Evolutionary conservation across 2,888 invertebrate genomes (phyloP).

Genomic region (Melanotus villosus): DNA sequence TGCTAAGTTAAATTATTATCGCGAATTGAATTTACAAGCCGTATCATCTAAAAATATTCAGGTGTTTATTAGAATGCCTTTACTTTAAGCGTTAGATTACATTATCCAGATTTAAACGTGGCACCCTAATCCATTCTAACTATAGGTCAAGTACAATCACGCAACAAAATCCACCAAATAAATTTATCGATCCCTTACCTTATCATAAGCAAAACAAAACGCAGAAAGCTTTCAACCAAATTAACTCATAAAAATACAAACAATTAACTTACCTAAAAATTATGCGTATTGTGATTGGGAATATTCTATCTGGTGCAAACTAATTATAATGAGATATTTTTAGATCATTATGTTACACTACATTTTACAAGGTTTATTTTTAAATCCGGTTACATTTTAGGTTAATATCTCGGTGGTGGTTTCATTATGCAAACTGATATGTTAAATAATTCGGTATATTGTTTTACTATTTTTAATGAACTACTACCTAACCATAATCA

Average conservation of each 20-base stretch:
- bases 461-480: slow-evolving; percentile 19
- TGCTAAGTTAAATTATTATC: too few relatives aligned
- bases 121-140: not conserved
- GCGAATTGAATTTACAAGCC: too few relatives aligned
- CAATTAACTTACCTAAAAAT: slow-evolving; percentile 34
- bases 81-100: too few relatives aligned
- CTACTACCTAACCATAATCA: slow-evolving; percentile 47
- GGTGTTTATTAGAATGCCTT: too few relatives aligned
- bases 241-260: not conserved
- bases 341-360: slow-evolving; percentile 49
- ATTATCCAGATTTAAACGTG: not conserved
- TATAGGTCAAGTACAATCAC: not conserved
- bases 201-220: not conserved
- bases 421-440: slow-evolving; percentile 34
- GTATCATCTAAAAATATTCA: too few relatives aligned
- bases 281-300: slow-evolving; percentile 37
- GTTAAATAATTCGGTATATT: slow-evolving; percentile 28
- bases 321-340: slow-evolving; percentile 53
- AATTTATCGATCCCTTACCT: slow-evolving; percentile 15
- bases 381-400: slow-evolving; percentile 16
- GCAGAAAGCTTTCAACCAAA: not conserved
- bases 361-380: slow-evolving; percentile 39
- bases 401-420: not conserved
- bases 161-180: not conserved
- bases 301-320: slow-evolving; percentile 43